Percentiles rank a stretch among this genome's conserved stretches.
Conservation (phyloP, 2,888 invertebrate genomes). For the Idaea biselata region DNA sequence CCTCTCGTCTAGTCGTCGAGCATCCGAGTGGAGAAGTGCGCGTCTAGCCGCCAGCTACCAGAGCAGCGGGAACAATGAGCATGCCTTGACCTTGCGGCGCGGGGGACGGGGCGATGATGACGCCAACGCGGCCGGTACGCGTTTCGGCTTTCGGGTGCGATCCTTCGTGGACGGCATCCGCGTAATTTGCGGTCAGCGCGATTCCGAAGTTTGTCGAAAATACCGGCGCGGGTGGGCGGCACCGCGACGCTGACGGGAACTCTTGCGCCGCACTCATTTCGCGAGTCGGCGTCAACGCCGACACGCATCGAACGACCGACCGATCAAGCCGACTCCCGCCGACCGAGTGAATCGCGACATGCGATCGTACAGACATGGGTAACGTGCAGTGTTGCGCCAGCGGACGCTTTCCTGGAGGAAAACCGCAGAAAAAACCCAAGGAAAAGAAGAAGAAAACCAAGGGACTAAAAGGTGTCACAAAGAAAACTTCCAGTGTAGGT, state of each 20-base stretch:
- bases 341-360: conserved; percentile 72
- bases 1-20: conserved; percentile 42
- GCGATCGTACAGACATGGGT: conserved; percentile 76
- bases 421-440: conserved; percentile 61
- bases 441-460: conserved; percentile 54
- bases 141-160: conserved; percentile 79
- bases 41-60: conserved; percentile 50
- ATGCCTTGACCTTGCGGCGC: conserved; percentile 77
- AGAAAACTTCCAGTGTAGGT: conserved; percentile 64
- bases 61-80: conserved; percentile 67
- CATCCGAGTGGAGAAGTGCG: conserved; percentile 50
- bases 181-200: conserved; percentile 75
- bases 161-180: conserved; percentile 77
- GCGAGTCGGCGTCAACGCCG: conserved; percentile 78
- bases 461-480: conserved; percentile 49
- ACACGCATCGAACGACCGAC: conserved; percentile 78
- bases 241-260: conserved; percentile 57
- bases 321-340: conserved; percentile 73
- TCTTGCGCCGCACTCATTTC: conserved; percentile 67
- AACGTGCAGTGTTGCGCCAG: conserved; percentile 80
- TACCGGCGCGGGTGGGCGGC: conserved; percentile 70
- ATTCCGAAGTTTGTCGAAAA: conserved; percentile 70
- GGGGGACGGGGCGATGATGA: conserved; percentile 73
- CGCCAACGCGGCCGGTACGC: conserved; percentile 73
- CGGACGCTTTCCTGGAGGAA: conserved; percentile 68